A percentile compares a stretch with the other conserved stretches of the same genome.
Evolutionary conservation across 2,888 invertebrate genomes (phyloP).

Genomic region (Cephus pygmeus): DNA sequence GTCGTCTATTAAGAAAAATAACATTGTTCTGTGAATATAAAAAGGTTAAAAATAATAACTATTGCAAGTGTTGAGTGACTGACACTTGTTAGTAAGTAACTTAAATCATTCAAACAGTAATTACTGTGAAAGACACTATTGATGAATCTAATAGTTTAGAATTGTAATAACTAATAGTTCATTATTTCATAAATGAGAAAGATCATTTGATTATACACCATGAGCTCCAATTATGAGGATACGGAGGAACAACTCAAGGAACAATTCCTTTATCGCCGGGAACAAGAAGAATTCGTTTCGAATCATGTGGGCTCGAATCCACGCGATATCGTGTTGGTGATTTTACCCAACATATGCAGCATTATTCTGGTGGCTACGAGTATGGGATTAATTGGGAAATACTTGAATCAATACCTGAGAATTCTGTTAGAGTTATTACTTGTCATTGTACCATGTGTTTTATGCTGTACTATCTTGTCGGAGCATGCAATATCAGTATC

Average conservation of each 20-base stretch:
- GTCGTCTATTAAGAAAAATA: too few relatives aligned
- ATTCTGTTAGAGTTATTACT: constrained; percentile 54
- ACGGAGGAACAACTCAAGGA: constrained; percentile 15
- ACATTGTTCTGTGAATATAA: too few relatives aligned
- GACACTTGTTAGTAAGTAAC: too few relatives aligned
- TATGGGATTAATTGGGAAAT: constrained; percentile 34
- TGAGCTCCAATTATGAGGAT: too few relatives aligned
- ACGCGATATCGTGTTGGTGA: constrained; percentile 47
- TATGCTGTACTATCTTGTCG: constrained; percentile 58
- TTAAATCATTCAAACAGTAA: too few relatives aligned
- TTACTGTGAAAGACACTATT: too few relatives aligned
- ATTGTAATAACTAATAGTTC: too few relatives aligned
- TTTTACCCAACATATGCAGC: constrained; percentile 51
- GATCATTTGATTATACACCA: too few relatives aligned
- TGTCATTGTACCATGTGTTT: constrained; percentile 52
- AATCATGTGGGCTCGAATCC: constrained; percentile 55
- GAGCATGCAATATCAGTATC: constrained; percentile 42
- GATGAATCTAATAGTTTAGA: too few relatives aligned
- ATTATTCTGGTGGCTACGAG: constrained; percentile 47
- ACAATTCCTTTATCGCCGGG: constrained; percentile 47
- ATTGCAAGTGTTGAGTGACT: too few relatives aligned
- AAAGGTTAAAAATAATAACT: too few relatives aligned
- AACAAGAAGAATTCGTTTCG: constrained; percentile 60
- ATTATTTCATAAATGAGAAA: too few relatives aligned
- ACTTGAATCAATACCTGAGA: constrained; percentile 36